These are phyloP conservation scores for Hemicentrotus pulcherrimus DNA, from an alignment of 35 echinoderm and acorn worm genomes.

Conservation along the genomic window DNA sequence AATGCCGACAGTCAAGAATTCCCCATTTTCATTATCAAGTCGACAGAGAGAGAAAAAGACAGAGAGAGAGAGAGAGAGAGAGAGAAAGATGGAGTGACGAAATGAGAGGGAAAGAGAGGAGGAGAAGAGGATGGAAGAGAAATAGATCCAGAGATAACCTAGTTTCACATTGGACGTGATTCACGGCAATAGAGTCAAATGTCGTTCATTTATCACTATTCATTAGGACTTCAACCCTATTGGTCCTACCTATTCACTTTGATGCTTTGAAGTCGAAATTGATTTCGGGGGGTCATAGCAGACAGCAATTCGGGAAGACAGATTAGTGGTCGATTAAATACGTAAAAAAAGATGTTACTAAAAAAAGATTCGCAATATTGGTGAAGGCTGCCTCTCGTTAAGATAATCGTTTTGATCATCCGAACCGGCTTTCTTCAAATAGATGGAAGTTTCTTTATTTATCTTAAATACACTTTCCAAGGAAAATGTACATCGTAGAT, in stretches of 20 bases:
- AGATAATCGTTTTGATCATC: background rate
- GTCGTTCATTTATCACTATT: conserved; percentile 40
- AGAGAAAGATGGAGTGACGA: background rate
- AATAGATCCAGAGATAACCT: conserved; percentile 10
- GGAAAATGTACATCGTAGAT: background rate
- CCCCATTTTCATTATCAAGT: background rate
- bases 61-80: background rate
- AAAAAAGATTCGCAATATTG: background rate
- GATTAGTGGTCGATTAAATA: background rate
- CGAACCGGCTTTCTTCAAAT: background rate
- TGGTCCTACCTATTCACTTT: conserved; percentile 30
- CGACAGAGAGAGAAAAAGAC: background rate
- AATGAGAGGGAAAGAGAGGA: background rate
- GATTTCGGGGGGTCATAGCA: background rate
- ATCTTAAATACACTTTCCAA: background rate
- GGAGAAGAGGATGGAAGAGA: background rate
- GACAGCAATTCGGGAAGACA: background rate
- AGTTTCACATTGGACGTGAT: conserved; percentile 15
- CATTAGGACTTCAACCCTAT: conserved; percentile 1
- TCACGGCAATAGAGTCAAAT: background rate
- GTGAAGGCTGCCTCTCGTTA: background rate
- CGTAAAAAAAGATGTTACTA: background rate
- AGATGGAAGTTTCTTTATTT: background rate
- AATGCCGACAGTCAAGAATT: background rate
- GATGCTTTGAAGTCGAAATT: conserved; percentile 30